Percentiles rank a stretch among this genome's conserved stretches.
These are phyloP conservation scores for Epicampocera succincta DNA, from an alignment of 2,888 invertebrate species.

Conservation along the genomic window DNA sequence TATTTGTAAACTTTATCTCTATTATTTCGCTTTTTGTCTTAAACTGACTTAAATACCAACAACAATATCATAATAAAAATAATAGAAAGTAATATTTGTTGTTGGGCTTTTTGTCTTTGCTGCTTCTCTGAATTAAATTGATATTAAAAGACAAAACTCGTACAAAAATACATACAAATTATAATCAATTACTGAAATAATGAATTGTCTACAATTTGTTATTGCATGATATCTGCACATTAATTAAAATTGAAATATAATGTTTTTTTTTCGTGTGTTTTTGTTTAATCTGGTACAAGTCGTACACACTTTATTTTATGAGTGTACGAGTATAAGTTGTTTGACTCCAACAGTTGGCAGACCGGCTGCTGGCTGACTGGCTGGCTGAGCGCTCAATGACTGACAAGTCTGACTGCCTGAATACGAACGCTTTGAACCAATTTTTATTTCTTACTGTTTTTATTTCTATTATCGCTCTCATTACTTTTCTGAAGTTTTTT, in stretches of 20 bases:
- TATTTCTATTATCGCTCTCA: conserved; percentile 28
- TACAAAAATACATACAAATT: conserved; percentile 62
- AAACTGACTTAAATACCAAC: background rate
- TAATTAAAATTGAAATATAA: conserved; percentile 70
- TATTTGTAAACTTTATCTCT: conserved; percentile 32
- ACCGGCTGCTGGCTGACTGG: background rate
- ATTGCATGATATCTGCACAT: conserved; percentile 72
- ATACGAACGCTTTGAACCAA: conserved; percentile 2
- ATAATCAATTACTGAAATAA: conserved; percentile 69
- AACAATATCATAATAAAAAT: conserved; percentile 17
- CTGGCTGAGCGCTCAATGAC: conserved; percentile 10
- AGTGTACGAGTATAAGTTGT: conserved; percentile 47
- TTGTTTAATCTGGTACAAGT: conserved; percentile 15
- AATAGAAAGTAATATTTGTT: conserved; percentile 50
- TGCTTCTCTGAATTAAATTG: conserved; percentile 38
- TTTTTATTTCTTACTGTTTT: background rate
- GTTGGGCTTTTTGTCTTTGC: background rate
- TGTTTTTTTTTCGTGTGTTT: too few species aligned
- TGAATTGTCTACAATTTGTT: conserved; percentile 68
- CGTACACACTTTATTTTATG: conserved; percentile 45
- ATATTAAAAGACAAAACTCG: conserved; percentile 53
- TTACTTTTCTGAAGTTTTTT: conserved; percentile 8
- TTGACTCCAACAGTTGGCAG: conserved; percentile 1
- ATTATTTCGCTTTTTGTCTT: conserved; percentile 29
- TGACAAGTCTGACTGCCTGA: background rate